Percentiles rank a stretch among this genome's conserved stretches.
phyloP scores from a whole-genome alignment of 2,888 invertebrate species.

The Bibio marci region DNA sequence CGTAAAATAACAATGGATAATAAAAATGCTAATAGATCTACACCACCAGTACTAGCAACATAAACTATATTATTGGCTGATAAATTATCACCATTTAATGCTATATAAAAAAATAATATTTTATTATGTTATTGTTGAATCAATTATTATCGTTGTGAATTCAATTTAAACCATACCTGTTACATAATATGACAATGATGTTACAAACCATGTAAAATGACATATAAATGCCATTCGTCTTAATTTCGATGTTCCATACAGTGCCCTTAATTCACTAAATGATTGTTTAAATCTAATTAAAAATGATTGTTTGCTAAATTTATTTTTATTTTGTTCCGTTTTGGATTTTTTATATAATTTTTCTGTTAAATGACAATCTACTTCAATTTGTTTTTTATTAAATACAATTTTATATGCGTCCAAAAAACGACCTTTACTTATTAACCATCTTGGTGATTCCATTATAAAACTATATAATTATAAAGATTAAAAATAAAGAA shows the following conservation, averaged over 20 bases:
- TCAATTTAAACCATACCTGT: constrained; percentile 14
- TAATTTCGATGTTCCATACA: constrained; percentile 21
- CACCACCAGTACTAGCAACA: constrained; percentile 32
- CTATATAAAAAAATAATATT: constrained; percentile 16
- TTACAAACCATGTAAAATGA: constrained; percentile 28
- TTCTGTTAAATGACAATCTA: constrained; percentile 15
- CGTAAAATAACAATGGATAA: constrained; percentile 32
- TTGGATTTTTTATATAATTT: neutral
- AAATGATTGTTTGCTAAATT: too few species aligned
- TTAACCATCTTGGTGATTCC: constrained; percentile 36
- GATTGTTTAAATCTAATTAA: constrained; percentile 19
- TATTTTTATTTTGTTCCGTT: too few species aligned
- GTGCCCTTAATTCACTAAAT: constrained; percentile 21
- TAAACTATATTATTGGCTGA: constrained; percentile 32
- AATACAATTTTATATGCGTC: constrained; percentile 29
- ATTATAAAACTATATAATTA: constrained; percentile 20
- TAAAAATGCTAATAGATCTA: constrained; percentile 36
- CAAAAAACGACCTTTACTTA: constrained; percentile 29
- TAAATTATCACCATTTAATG: constrained; percentile 35
- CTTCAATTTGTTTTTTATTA: constrained; percentile 18
- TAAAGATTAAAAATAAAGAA: too few species aligned
- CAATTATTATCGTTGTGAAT: too few species aligned
- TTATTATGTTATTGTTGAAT: neutral
- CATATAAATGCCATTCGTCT: constrained; percentile 25
- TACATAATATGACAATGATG: constrained; percentile 27